Percentiles rank a stretch among this genome's conserved stretches.
Conservation (phyloP, 2,113 vertebrate species). For the Cephalopterus ornatus region DNA sequence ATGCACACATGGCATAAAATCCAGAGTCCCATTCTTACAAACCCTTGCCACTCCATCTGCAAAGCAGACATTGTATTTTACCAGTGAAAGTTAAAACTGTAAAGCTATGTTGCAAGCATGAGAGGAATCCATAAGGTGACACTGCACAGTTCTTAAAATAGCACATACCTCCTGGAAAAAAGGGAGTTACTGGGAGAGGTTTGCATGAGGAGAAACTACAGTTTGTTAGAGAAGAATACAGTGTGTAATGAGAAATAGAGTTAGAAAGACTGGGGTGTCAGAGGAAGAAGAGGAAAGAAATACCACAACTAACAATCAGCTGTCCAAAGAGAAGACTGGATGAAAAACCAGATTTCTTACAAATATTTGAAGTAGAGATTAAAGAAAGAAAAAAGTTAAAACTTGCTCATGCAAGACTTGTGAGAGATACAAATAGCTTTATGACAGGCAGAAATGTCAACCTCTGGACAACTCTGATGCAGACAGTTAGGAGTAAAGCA, state of each 20-base stretch:
- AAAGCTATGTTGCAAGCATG: neutral
- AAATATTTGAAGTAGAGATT: neutral
- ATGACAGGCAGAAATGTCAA: neutral
- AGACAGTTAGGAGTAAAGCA: neutral
- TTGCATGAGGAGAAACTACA: neutral
- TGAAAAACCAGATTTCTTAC: neutral
- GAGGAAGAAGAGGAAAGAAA: neutral
- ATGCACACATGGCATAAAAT: neutral
- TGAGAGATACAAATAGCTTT: neutral
- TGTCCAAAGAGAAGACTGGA: neutral
- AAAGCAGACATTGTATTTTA: neutral
- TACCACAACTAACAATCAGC: neutral
- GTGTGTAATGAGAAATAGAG: neutral
- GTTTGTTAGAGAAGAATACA: neutral
- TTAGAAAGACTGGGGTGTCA: neutral
- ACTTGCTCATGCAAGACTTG: neutral
- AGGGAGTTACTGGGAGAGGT: neutral
- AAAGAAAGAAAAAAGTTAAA: neutral
- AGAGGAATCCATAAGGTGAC: neutral
- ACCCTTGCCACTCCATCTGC: neutral
- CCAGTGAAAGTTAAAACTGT: neutral
- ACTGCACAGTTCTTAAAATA: neutral
- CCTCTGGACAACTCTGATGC: neutral
- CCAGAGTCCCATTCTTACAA: neutral
- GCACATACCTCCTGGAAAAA: neutral